A percentile compares a stretch with the other conserved stretches of the same genome.
Conservation (phyloP, 2,797 vertebrate species). For the Siniperca obscura region DNA sequence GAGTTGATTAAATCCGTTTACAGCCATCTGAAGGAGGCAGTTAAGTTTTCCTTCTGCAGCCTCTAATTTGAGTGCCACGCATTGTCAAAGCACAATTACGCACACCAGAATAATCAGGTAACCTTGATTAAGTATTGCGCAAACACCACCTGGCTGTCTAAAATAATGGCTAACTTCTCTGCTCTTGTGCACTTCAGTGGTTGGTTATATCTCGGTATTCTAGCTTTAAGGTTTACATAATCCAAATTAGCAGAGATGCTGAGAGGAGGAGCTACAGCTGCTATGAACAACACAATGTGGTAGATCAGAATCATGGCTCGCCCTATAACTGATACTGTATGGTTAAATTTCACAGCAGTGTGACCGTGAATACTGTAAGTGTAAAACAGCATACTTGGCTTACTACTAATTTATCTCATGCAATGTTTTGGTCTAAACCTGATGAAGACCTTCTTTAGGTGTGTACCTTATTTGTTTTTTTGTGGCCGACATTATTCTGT, state of each 20-base stretch:
- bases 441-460: too few species aligned
- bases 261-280: neutral
- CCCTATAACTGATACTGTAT: neutral
- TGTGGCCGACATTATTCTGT: neutral
- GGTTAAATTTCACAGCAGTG: neutral
- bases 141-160: neutral
- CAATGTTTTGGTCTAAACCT: neutral
- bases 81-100: conserved; percentile 21
- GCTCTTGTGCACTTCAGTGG: neutral
- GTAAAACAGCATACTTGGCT: neutral
- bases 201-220: neutral
- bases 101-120: neutral
- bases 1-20: conserved; percentile 7
- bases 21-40: neutral
- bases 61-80: neutral
- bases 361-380: neutral
- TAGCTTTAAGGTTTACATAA: neutral
- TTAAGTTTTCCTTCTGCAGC: neutral
- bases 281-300: neutral
- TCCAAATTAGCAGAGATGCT: neutral
- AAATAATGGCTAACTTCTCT: neutral
- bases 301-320: neutral
- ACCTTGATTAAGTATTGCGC: neutral
- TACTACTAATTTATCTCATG: neutral
- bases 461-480: neutral